Conservation (phyloP, 2,113 vertebrate species). For the Gracilinanus agilis region DNA sequence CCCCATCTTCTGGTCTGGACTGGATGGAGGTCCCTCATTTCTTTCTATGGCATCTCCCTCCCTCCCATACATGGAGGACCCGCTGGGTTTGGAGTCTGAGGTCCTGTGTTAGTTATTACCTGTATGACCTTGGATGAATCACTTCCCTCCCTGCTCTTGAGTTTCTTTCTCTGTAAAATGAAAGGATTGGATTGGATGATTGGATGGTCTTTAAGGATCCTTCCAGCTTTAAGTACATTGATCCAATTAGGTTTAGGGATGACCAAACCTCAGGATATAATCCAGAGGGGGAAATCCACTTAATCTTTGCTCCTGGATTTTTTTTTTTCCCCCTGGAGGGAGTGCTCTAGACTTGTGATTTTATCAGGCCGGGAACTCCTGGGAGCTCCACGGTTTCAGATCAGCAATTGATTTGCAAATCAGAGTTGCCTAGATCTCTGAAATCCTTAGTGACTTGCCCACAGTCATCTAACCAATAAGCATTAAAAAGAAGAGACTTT, state of each 20-base stretch:
- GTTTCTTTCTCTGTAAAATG: neutral
- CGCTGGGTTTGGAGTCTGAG: neutral
- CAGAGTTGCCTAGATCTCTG: neutral
- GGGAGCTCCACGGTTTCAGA: neutral
- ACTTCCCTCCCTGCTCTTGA: neutral
- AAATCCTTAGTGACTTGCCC: neutral
- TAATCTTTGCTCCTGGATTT: neutral
- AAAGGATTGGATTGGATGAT: neutral
- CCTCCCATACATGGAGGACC: neutral
- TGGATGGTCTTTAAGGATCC: neutral
- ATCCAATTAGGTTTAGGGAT: neutral
- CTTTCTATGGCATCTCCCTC: neutral
- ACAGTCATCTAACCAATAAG: neutral
- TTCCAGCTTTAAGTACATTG: neutral
- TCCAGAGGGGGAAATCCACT: neutral
- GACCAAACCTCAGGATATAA: neutral
- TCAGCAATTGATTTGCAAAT: neutral
- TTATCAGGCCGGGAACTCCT: neutral
- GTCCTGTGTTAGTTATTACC: neutral
- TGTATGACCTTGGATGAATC: neutral
- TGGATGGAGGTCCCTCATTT: neutral
- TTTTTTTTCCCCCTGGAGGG: too few species aligned
- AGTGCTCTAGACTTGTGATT: neutral
- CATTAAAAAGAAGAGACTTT: neutral
- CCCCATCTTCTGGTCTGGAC: neutral